Conservation (phyloP, 2,113 vertebrate species). For the Panthera leo region DNA sequence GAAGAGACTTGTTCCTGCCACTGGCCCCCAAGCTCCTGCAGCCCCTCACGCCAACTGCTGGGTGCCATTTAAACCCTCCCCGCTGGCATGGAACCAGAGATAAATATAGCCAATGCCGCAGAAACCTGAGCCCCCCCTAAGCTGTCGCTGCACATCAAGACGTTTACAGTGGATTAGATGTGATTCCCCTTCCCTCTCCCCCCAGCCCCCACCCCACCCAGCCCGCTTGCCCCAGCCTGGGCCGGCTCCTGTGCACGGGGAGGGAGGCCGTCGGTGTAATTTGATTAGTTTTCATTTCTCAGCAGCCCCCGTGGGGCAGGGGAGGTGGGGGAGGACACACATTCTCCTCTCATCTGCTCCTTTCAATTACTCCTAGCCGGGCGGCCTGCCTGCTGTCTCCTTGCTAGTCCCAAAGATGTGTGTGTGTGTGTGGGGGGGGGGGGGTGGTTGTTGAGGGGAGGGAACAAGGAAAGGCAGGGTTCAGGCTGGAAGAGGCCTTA, state of each 20-base stretch:
- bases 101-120: slow-evolving; percentile 98
- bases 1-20: slow-evolving; percentile 76
- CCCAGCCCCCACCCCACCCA: slow-evolving; percentile 73
- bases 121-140: slow-evolving; percentile 98
- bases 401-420: not conserved
- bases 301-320: slow-evolving; percentile 60
- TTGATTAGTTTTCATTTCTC: slow-evolving; percentile 81
- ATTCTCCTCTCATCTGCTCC: slow-evolving; percentile 84
- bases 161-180: slow-evolving; percentile 93
- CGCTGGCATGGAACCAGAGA: slow-evolving; percentile 98
- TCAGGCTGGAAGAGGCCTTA: not conserved
- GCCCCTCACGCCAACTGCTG: slow-evolving; percentile 89
- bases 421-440: not conserved
- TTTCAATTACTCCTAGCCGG: slow-evolving; percentile 81
- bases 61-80: slow-evolving; percentile 99
- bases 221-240: slow-evolving; percentile 57
- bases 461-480: not conserved
- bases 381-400: slow-evolving; percentile 7
- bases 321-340: slow-evolving; percentile 62
- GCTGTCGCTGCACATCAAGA: slow-evolving; percentile 99
- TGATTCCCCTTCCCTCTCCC: slow-evolving; percentile 71
- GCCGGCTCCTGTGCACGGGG: slow-evolving; percentile 72
- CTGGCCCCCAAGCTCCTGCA: slow-evolving; percentile 86
- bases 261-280: slow-evolving; percentile 75
- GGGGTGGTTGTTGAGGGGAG: not conserved